Evolutionary conservation across 2,113 vertebrate genomes (phyloP).

Genomic region (Paralichthys olivaceus): DNA sequence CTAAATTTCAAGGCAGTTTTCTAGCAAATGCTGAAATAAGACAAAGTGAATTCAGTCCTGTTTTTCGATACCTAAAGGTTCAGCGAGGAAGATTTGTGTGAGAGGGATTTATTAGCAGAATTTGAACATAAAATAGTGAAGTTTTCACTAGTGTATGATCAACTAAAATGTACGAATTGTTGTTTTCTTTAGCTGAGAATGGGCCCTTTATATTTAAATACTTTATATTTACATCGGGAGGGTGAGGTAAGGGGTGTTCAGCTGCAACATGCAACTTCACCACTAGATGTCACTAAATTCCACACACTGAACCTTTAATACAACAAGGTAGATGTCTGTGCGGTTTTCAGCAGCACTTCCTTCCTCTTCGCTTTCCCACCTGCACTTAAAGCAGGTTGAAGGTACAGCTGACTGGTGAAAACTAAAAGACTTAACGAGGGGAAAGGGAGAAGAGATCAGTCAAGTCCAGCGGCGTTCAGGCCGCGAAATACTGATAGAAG

Average conservation of each 20-base stretch:
- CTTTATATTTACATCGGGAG: no score
- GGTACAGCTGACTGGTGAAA: not conserved
- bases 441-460: not conserved
- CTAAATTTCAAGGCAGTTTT: not conserved
- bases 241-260: no score
- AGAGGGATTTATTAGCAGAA: no score
- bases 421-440: not conserved
- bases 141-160: no score
- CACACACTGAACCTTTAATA: not conserved
- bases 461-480: conserved; percentile 18
- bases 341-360: not conserved
- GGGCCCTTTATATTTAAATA: no score
- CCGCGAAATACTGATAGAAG: not conserved
- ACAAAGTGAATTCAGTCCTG: not conserved
- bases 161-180: no score
- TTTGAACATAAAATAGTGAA: no score
- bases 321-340: conserved; percentile 15
- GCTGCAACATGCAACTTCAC: no score
- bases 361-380: not conserved
- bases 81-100: no score
- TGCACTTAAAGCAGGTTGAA: not conserved
- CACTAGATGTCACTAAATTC: no score
- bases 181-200: no score
- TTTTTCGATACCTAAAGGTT: not conserved
- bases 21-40: not conserved